These are phyloP conservation scores for Celastrina argiolus DNA, from an alignment of 2,888 invertebrate species.

Conservation along the genomic window DNA sequence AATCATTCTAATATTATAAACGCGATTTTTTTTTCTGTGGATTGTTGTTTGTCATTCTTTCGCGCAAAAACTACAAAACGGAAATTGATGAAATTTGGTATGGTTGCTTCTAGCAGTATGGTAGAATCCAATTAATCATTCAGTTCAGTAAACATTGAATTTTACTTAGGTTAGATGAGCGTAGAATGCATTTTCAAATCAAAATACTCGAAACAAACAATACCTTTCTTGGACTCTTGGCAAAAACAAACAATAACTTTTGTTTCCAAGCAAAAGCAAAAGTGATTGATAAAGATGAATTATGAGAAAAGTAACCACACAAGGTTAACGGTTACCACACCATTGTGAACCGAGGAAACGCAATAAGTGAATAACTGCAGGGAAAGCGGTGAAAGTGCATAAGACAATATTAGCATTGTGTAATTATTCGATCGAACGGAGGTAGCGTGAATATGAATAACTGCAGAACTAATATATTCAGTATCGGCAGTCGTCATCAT, in stretches of 20 bases:
- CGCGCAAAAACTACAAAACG: no score
- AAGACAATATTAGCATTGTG: conserved; percentile 23
- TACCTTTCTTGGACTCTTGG: no score
- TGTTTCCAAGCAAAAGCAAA: not conserved
- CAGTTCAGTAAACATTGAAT: no score
- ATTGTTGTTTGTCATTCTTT: no score
- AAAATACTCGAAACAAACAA: not conserved
- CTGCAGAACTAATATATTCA: not conserved
- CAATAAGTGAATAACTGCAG: conserved; percentile 25
- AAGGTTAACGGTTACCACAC: conserved; percentile 13
- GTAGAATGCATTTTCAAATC: no score
- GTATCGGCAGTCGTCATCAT: no score
- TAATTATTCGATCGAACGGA: not conserved
- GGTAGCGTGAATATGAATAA: not conserved
- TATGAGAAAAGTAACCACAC: conserved; percentile 6
- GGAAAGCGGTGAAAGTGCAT: conserved; percentile 31
- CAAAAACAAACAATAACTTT: not conserved
- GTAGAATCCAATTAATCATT: no score
- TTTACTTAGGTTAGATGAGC: no score
- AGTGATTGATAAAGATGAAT: conserved; percentile 5
- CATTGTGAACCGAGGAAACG: conserved; percentile 18
- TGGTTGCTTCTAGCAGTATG: no score
- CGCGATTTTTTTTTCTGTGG: no score
- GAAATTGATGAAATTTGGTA: no score
- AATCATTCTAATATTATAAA: no score